Evolutionary conservation across 2,797 vertebrate species (phyloP).

Genomic region (Pangasius macronema): DNA sequence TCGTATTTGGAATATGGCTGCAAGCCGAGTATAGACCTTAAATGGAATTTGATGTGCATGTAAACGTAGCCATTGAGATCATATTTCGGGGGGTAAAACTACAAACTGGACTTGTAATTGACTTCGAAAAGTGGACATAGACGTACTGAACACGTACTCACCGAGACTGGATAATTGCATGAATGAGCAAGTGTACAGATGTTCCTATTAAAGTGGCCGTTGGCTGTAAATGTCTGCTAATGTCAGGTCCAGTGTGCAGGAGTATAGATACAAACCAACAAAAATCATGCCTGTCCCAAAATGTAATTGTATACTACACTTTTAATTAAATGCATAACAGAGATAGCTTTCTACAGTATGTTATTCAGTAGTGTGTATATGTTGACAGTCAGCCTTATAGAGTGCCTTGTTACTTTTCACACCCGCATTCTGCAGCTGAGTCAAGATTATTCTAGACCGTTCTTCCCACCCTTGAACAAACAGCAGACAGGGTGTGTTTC

Average conservation of each 20-base stretch:
- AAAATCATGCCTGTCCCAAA: background rate
- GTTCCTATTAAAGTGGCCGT: background rate
- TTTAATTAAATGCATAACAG: background rate
- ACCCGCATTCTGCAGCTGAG: background rate
- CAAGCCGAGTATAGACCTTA: too few species aligned
- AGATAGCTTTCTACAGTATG: background rate
- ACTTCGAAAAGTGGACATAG: too few species aligned
- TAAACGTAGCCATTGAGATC: too few species aligned
- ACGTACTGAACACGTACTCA: too few species aligned
- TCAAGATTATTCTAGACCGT: background rate
- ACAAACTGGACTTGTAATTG: too few species aligned
- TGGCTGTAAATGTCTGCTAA: background rate
- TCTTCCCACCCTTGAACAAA: background rate
- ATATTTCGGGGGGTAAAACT: too few species aligned
- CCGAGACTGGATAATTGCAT: background rate
- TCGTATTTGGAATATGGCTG: too few species aligned
- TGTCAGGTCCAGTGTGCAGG: background rate
- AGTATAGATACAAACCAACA: background rate
- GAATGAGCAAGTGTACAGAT: background rate
- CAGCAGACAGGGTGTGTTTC: constrained; percentile 1
- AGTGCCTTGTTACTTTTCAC: background rate
- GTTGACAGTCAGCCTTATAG: background rate
- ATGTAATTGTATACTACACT: background rate
- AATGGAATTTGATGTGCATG: too few species aligned
- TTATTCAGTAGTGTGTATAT: background rate